Percentiles rank a stretch among this genome's conserved stretches.
Conservation (phyloP, 2,888 invertebrate species). For the Nephrotoma appendiculata region DNA sequence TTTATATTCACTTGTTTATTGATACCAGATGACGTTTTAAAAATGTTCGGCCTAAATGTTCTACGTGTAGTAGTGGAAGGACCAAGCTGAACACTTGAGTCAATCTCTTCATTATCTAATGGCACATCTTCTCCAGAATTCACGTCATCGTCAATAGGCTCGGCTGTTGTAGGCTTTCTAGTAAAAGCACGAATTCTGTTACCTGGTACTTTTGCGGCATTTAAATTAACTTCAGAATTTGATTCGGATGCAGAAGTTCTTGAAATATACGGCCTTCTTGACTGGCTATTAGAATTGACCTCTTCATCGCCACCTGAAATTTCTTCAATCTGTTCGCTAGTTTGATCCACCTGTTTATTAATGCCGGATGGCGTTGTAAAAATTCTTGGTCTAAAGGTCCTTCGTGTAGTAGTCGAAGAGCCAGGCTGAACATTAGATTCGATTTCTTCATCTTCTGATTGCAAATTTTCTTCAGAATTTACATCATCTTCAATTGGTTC, state of each 20-base stretch:
- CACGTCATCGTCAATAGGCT: background rate
- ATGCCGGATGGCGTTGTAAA: no score
- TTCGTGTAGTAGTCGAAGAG: background rate
- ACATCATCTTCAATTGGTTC: background rate
- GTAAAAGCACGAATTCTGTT: background rate
- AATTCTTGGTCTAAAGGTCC: background rate
- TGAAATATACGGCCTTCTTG: background rate
- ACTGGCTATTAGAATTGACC: background rate
- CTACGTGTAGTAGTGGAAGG: background rate
- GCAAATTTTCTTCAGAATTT: background rate
- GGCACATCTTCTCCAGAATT: background rate
- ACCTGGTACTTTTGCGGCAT: background rate
- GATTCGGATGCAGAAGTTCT: background rate
- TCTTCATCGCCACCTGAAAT: background rate
- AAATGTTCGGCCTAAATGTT: background rate
- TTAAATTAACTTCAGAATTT: background rate
- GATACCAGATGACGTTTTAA: no score
- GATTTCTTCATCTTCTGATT: background rate
- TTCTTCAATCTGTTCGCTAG: background rate
- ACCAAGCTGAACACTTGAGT: background rate
- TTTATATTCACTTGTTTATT: no score
- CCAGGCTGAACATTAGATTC: background rate
- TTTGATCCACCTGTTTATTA: no score
- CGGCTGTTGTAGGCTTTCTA: background rate
- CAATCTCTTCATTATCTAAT: background rate